These are phyloP conservation scores for Amphipyra berbera DNA, from an alignment of 2,888 invertebrate genomes.

Conservation along the genomic window DNA sequence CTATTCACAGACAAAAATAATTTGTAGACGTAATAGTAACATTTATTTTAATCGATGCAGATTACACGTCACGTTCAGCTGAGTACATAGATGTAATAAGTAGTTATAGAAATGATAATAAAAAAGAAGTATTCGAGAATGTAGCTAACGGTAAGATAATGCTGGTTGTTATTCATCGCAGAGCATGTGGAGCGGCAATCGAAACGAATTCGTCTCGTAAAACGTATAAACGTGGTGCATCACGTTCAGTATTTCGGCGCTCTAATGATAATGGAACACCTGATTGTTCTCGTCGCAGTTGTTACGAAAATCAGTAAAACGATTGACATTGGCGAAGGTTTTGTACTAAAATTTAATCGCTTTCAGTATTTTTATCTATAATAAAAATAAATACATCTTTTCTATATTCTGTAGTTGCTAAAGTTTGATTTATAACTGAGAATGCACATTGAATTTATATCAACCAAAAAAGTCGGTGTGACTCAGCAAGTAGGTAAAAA, in stretches of 20 bases:
- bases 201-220: slow-evolving; percentile 57
- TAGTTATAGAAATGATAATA: slow-evolving; percentile 52
- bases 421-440: background rate
- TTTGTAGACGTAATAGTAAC: slow-evolving; percentile 44
- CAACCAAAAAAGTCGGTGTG: slow-evolving; percentile 1
- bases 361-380: background rate
- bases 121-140: slow-evolving; percentile 56
- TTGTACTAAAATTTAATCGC: background rate
- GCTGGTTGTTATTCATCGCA: slow-evolving; percentile 65
- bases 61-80: slow-evolving; percentile 54
- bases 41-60: slow-evolving; percentile 56
- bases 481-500: background rate
- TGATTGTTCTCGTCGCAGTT: slow-evolving; percentile 18
- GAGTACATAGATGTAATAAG: slow-evolving; percentile 55
- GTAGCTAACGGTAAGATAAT: slow-evolving; percentile 70
- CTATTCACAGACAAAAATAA: slow-evolving; percentile 63
- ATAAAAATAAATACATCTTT: no score
- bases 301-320: slow-evolving; percentile 13
- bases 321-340: background rate
- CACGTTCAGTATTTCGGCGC: slow-evolving; percentile 36
- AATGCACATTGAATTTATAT: slow-evolving; percentile 6
- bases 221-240: slow-evolving; percentile 37
- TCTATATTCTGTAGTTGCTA: no score
- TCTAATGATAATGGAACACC: slow-evolving; percentile 41
- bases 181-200: slow-evolving; percentile 64